A percentile compares a stretch with the other conserved stretches of the same genome.
phyloP scores from a whole-genome alignment of 2,113 vertebrate genomes.

The Budorcas taxicolor region DNA sequence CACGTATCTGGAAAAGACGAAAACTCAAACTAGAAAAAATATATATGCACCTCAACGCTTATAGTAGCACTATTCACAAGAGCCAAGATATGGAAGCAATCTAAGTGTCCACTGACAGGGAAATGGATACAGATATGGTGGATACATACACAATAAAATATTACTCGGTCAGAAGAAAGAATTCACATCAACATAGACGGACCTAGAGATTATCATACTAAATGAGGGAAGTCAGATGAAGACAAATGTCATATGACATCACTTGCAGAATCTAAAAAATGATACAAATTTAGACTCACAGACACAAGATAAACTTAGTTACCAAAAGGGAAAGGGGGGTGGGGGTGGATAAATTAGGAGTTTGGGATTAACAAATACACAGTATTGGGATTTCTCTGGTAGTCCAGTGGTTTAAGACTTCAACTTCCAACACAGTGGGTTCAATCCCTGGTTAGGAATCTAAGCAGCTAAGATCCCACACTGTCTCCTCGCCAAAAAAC shows the following conservation, averaged over 20 bases:
- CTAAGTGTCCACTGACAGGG: neutral
- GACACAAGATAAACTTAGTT: neutral
- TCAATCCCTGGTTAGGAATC: neutral
- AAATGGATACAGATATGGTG: neutral
- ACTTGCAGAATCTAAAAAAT: neutral
- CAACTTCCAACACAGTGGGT: neutral
- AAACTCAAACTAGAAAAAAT: neutral
- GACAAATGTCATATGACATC: neutral
- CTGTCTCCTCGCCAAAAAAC: neutral
- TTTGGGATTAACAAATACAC: neutral
- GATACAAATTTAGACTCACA: neutral
- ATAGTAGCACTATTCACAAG: neutral
- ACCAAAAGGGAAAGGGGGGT: neutral
- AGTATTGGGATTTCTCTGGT: neutral
- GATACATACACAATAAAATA: neutral
- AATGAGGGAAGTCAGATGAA: neutral
- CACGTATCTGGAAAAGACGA: neutral
- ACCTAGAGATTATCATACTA: neutral
- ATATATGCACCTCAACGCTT: neutral
- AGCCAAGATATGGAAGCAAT: neutral
- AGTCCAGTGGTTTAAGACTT: neutral
- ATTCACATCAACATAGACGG: neutral
- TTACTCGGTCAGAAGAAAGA: neutral
- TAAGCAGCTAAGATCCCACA: neutral
- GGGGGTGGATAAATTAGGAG: neutral